phyloP scores from a whole-genome alignment of 2,797 vertebrate species.

The Acipenser oxyrinchus region DNA sequence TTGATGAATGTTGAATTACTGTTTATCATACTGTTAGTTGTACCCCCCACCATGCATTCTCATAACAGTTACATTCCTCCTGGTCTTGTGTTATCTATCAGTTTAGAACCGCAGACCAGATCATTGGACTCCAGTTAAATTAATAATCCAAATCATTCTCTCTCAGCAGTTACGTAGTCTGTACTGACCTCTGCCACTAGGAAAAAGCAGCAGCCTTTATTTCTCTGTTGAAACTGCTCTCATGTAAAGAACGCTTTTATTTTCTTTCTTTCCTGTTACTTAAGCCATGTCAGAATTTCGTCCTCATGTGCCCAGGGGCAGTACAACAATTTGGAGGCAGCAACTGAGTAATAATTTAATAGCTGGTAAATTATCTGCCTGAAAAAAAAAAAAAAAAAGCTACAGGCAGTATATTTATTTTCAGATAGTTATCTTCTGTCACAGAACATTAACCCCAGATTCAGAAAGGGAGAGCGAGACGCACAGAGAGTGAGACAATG shows the following conservation, averaged over 20 bases:
- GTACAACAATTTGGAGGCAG: slow-evolving; percentile 32
- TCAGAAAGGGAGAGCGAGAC: slow-evolving; percentile 21
- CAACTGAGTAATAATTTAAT: slow-evolving; percentile 49
- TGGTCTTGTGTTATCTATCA: too few species aligned
- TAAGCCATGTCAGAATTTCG: slow-evolving; percentile 10
- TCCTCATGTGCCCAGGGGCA: slow-evolving; percentile 11
- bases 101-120: slow-evolving; percentile 34
- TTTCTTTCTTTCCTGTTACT: slow-evolving; percentile 17
- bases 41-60: too few species aligned
- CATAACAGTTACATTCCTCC: too few species aligned
- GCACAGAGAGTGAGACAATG: slow-evolving; percentile 19
- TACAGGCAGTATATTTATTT: slow-evolving; percentile 33
- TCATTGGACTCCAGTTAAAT: slow-evolving; percentile 51
- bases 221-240: slow-evolving; percentile 6
- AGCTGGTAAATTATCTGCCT: slow-evolving; percentile 31
- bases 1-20: too few species aligned
- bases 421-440: slow-evolving; percentile 41
- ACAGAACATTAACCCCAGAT: slow-evolving; percentile 37
- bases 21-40: too few species aligned
- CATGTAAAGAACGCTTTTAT: slow-evolving; percentile 12
- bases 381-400: slow-evolving; percentile 26
- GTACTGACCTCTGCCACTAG: slow-evolving; percentile 11
- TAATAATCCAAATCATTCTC: slow-evolving; percentile 12
- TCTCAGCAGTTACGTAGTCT: slow-evolving; percentile 6
- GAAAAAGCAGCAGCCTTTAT: slow-evolving; percentile 5